Evolutionary conservation across 2,797 vertebrate genomes (phyloP).

Genomic region (Dallia pectoralis): DNA sequence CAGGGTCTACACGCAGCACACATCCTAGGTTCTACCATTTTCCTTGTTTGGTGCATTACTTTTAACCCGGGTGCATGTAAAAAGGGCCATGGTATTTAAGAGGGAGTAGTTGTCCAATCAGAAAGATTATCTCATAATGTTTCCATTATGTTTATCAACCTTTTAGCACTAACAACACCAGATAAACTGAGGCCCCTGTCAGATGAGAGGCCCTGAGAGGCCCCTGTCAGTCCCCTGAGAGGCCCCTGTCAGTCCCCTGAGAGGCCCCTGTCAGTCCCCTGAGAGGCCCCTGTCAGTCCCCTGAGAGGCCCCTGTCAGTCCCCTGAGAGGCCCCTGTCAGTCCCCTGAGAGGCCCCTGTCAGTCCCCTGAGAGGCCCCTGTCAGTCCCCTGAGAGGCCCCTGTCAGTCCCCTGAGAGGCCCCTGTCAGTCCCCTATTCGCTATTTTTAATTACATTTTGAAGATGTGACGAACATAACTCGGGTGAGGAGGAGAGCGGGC

Average conservation of each 20-base stretch:
- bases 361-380: not conserved
- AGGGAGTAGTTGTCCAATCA: not conserved
- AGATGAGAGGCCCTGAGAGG: not conserved
- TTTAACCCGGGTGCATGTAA: too few relatives aligned
- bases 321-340: too few relatives aligned
- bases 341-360: not conserved
- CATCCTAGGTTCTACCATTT: not conserved
- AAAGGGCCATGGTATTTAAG: too few relatives aligned
- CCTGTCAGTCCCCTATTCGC: not conserved
- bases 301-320: too few relatives aligned
- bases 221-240: not conserved
- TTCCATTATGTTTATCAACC: not conserved
- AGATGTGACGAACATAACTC: not conserved
- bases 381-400: too few relatives aligned
- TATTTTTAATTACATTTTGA: conserved; percentile 14
- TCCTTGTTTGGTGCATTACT: too few relatives aligned
- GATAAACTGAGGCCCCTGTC: not conserved
- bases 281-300: not conserved
- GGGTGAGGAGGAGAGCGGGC: not conserved
- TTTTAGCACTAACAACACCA: not conserved
- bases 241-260: too few relatives aligned
- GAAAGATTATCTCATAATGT: not conserved
- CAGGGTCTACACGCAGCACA: too few relatives aligned
- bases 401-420: too few relatives aligned
- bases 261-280: too few relatives aligned